Conservation (phyloP, 2,888 invertebrate species). For the Sericinus montela region DNA sequence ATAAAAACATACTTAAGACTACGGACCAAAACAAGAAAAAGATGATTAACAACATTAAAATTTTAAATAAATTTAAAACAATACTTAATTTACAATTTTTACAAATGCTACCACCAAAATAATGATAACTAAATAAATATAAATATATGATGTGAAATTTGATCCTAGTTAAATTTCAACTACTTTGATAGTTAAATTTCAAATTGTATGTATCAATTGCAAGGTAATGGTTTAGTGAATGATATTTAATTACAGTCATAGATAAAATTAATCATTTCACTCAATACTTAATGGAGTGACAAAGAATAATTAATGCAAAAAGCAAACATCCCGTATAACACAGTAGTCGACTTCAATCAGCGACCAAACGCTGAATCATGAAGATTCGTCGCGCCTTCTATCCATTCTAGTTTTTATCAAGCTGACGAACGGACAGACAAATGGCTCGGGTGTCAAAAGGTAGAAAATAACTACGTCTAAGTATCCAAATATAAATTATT, state of each 20-base stretch:
- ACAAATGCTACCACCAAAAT: too few species aligned
- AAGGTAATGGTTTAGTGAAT: too few species aligned
- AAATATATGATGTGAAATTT: too few species aligned
- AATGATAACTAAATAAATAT: neutral
- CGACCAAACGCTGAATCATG: conserved; percentile 59
- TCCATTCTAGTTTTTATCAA: conserved; percentile 55
- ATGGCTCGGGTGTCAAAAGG: conserved; percentile 18
- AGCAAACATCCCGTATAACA: conserved; percentile 41
- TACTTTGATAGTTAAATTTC: too few species aligned
- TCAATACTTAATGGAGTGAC: neutral
- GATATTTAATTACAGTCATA: too few species aligned
- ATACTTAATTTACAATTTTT: too few species aligned
- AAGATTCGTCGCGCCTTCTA: conserved; percentile 67
- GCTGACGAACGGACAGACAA: conserved; percentile 21
- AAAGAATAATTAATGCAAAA: neutral
- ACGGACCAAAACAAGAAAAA: too few species aligned
- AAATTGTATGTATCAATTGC: too few species aligned
- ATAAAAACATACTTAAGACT: too few species aligned
- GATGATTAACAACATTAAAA: neutral
- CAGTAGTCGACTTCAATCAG: conserved; percentile 61
- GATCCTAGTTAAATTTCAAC: too few species aligned
- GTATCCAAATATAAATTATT: conserved; percentile 10
- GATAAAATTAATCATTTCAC: too few species aligned
- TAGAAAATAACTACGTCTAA: conserved; percentile 14
- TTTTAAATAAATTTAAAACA: neutral